Conservation (phyloP, 2,797 vertebrate genomes). For the Clarias laeviceps region DNA sequence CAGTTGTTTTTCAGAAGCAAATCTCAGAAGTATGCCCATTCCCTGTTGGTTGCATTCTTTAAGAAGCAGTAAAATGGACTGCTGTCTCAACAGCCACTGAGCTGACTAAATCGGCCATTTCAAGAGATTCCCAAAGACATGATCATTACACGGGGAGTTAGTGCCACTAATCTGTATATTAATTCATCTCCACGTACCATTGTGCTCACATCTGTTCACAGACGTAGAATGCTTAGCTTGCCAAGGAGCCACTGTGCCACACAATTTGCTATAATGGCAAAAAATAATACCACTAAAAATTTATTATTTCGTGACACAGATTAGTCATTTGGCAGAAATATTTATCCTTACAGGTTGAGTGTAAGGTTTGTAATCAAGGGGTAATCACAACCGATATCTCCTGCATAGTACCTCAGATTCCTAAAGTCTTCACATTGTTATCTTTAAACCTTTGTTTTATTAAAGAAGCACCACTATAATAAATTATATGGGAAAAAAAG, state of each 20-base stretch:
- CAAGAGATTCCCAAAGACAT: constrained; percentile 6
- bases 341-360: neutral
- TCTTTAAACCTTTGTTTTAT: neutral
- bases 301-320: neutral
- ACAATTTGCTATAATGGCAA: constrained; percentile 12
- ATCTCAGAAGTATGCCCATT: neutral
- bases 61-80: constrained; percentile 5
- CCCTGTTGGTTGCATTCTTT: constrained; percentile 11
- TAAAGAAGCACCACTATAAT: neutral
- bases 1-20: neutral
- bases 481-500: neutral
- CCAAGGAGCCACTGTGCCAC: constrained; percentile 1
- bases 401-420: neutral
- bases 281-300: neutral
- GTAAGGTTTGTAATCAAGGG: neutral
- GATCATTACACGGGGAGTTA: constrained; percentile 21
- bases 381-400: neutral
- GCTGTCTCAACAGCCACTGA: neutral
- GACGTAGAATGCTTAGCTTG: constrained; percentile 35
- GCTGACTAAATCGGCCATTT: constrained; percentile 1
- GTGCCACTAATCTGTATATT: constrained; percentile 23
- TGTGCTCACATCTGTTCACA: constrained; percentile 35
- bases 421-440: too few species aligned
- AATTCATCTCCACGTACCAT: constrained; percentile 15
- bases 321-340: neutral